Conservation (phyloP, 2,797 vertebrate genomes). For the Labroides dimidiatus region DNA sequence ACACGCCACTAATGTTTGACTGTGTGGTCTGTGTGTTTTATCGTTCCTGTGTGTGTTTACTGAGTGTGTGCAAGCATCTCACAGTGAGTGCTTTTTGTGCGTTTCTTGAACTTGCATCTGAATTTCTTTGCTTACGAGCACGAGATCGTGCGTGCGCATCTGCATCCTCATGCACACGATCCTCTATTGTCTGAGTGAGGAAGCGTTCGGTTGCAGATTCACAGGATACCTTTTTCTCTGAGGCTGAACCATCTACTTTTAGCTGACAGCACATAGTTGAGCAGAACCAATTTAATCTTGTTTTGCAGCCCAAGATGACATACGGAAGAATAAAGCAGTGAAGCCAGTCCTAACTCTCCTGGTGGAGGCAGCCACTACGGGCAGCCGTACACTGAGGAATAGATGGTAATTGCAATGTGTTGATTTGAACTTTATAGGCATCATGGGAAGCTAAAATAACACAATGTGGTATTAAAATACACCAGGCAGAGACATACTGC, state of each 20-base stretch:
- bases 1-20: conserved; percentile 60
- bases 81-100: background rate
- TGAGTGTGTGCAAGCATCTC: conserved; percentile 13
- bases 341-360: conserved; percentile 74
- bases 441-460: conserved; percentile 66
- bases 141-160: conserved; percentile 2
- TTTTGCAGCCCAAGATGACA: conserved; percentile 77
- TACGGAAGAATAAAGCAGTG: conserved; percentile 71
- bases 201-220: conserved; percentile 58
- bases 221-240: conserved; percentile 62
- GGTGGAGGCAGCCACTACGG: conserved; percentile 61
- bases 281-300: conserved; percentile 82
- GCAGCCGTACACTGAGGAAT: conserved; percentile 64
- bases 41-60: conserved; percentile 14
- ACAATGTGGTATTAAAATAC: conserved; percentile 62
- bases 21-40: conserved; percentile 54
- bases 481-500: conserved; percentile 38
- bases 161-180: conserved; percentile 12
- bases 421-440: conserved; percentile 77
- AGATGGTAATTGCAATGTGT: conserved; percentile 77
- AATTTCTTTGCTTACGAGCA: conserved; percentile 28
- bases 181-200: conserved; percentile 54
- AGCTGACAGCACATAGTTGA: conserved; percentile 81
- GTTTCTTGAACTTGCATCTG: conserved; percentile 38
- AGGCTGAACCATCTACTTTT: conserved; percentile 76